Percentiles rank a stretch among this genome's conserved stretches.
Conservation (phyloP, 92 coral and sea anemone genomes). For the Heliopora coerulea region DNA sequence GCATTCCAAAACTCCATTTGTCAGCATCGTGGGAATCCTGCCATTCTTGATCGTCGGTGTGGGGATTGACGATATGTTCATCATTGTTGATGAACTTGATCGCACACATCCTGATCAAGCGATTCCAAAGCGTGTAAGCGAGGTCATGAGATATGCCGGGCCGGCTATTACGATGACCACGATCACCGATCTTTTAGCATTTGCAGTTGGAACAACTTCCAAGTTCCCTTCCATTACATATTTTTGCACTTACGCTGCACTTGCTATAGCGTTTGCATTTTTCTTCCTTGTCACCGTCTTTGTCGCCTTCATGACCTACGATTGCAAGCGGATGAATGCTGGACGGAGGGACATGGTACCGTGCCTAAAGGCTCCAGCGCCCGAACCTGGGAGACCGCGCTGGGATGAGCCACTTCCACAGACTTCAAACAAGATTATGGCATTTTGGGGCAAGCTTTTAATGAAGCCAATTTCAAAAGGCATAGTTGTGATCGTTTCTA, state of each 20-base stretch:
- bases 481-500: constrained; percentile 48
- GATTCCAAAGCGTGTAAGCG: too few relatives aligned
- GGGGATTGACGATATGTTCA: constrained; percentile 48
- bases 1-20: constrained; percentile 52
- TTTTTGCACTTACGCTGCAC: constrained; percentile 73
- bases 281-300: constrained; percentile 65
- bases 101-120: constrained; percentile 37
- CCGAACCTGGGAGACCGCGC: constrained; percentile 27
- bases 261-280: constrained; percentile 59
- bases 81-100: constrained; percentile 64
- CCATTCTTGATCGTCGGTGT: constrained; percentile 70
- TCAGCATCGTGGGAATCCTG: constrained; percentile 64
- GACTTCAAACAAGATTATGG: constrained; percentile 50
- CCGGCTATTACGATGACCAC: too few relatives aligned
- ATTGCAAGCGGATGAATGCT: constrained; percentile 60
- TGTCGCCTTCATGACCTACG: constrained; percentile 69
- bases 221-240: constrained; percentile 66
- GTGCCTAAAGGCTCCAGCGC: constrained; percentile 12
- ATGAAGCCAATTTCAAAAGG: constrained; percentile 50
- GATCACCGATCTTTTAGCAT: too few relatives aligned
- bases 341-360: constrained; percentile 73
- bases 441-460: constrained; percentile 53
- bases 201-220: constrained; percentile 72
- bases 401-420: constrained; percentile 55
- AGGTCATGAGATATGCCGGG: too few relatives aligned